Percentiles rank a stretch among this genome's conserved stretches.
Evolutionary conservation across 2,888 invertebrate genomes (phyloP).

Genomic region (Tenthredo mesomela): DNA sequence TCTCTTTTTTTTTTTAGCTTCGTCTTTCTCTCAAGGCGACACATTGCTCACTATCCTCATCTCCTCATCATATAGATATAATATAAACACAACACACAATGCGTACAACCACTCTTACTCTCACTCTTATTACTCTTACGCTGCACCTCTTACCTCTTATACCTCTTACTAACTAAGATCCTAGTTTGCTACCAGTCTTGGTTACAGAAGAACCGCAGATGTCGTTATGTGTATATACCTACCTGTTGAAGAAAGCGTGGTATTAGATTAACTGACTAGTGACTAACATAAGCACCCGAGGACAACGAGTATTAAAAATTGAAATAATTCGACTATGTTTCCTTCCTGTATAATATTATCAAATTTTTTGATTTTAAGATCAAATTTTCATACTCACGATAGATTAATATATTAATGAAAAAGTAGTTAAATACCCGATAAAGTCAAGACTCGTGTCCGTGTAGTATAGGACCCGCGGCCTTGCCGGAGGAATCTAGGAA

Average conservation of each 20-base stretch:
- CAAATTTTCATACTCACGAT: background rate
- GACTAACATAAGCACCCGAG: background rate
- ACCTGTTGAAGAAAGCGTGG: background rate
- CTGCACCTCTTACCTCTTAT: slow-evolving; percentile 22
- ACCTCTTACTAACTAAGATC: background rate
- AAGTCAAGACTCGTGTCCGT: background rate
- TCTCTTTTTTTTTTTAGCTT: background rate
- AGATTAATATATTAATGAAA: background rate
- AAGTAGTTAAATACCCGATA: background rate
- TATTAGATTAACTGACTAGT: background rate
- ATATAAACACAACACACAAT: background rate
- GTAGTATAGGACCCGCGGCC: slow-evolving; percentile 31
- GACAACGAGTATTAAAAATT: background rate
- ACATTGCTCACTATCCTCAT: background rate
- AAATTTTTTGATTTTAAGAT: background rate
- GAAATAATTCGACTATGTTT: too few species aligned
- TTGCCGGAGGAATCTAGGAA: slow-evolving; percentile 73
- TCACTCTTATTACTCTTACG: background rate
- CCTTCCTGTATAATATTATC: too few species aligned
- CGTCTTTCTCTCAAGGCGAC: background rate
- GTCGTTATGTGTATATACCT: background rate
- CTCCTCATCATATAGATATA: background rate
- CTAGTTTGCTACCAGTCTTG: slow-evolving; percentile 8
- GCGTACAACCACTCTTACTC: slow-evolving; percentile 23
- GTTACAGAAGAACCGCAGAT: background rate